Evolutionary conservation across 2,797 vertebrate genomes (phyloP).

Genomic region (Allobates femoralis): DNA sequence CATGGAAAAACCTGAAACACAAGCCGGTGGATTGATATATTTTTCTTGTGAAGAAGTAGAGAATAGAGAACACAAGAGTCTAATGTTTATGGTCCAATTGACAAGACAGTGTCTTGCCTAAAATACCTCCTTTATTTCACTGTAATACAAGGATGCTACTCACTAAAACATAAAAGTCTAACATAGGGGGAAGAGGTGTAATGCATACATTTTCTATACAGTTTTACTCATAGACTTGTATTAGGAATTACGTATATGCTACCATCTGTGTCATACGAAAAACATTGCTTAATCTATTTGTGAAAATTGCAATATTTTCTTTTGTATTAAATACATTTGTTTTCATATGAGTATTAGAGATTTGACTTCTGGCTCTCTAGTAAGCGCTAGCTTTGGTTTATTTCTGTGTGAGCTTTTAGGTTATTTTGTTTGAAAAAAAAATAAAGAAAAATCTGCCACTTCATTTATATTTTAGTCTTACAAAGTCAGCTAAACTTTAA

Average conservation of each 20-base stretch:
- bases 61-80: too few relatives aligned
- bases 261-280: not conserved
- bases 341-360: not conserved
- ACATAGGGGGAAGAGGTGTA: not conserved
- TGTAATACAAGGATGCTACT: not conserved
- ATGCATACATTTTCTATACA: not conserved
- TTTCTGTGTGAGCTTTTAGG: not conserved
- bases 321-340: constrained; percentile 5
- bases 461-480: constrained; percentile 20
- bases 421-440: constrained; percentile 11
- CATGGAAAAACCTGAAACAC: too few relatives aligned
- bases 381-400: not conserved
- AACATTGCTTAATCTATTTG: not conserved
- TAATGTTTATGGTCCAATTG: too few relatives aligned
- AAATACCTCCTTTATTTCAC: not conserved
- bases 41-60: too few relatives aligned
- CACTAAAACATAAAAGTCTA: not conserved
- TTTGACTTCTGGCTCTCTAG: not conserved
- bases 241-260: not conserved
- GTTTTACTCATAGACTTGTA: not conserved
- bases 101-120: not conserved
- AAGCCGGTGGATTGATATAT: too few relatives aligned
- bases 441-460: not conserved
- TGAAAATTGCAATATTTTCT: not conserved
- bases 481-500: constrained; percentile 36